Evolutionary conservation across 2,113 vertebrate species (phyloP).

Genomic region (Xenus cinereus): DNA sequence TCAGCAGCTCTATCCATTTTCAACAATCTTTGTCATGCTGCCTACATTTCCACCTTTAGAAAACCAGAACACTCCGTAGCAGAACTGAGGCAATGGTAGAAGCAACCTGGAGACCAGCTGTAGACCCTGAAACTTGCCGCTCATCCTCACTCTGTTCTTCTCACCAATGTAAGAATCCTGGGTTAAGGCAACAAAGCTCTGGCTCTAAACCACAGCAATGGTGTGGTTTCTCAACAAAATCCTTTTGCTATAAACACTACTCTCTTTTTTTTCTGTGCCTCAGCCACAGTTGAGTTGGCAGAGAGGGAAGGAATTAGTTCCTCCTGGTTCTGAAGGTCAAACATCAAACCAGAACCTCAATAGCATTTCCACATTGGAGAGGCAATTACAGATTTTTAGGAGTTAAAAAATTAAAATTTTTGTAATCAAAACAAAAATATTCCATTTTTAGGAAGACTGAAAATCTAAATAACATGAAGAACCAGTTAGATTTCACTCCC

Average conservation of each 20-base stretch:
- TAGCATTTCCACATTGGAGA: background rate
- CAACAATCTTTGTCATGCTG: background rate
- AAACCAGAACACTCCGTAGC: background rate
- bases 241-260: background rate
- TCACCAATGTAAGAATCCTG: fast-evolving
- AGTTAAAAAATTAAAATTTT: background rate
- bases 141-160: background rate
- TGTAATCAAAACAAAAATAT: background rate
- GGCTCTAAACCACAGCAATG: background rate
- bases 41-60: background rate
- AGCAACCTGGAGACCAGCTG: background rate
- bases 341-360: background rate
- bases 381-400: background rate
- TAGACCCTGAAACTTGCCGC: background rate
- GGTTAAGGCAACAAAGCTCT: background rate
- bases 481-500: background rate
- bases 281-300: background rate
- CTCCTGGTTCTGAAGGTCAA: background rate
- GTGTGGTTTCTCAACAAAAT: background rate
- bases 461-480: background rate
- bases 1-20: background rate
- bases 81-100: background rate
- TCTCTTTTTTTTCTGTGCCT: background rate
- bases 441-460: background rate
- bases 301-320: background rate